A percentile compares a stretch with the other conserved stretches of the same genome.
Evolutionary conservation across 2,888 invertebrate genomes (phyloP).

Genomic region (Drosophila anomelani): DNA sequence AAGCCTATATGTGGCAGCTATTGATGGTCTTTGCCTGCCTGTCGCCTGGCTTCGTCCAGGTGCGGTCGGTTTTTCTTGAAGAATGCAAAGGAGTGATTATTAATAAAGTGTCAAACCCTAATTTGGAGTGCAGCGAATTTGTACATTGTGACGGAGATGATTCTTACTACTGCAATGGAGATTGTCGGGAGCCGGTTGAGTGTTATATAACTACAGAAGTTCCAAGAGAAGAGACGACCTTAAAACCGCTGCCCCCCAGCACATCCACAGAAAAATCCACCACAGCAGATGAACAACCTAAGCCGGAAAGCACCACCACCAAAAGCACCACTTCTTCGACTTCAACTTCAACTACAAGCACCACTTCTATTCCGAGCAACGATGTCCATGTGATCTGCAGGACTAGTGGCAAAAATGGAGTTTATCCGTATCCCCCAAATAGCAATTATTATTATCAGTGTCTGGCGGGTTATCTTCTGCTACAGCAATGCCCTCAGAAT

Average conservation of each 20-base stretch:
- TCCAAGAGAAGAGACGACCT: conserved; percentile 1
- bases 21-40: conserved; percentile 50
- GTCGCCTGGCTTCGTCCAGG: conserved; percentile 23
- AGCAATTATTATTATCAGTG: conserved; percentile 71
- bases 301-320: conserved; percentile 4
- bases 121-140: conserved; percentile 69
- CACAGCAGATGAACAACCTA: neutral
- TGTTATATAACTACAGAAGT: conserved; percentile 38
- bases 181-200: conserved; percentile 55
- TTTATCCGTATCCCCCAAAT: conserved; percentile 71
- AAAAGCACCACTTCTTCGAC: conserved; percentile 4
- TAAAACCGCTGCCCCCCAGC: neutral
- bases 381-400: conserved; percentile 47
- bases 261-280: neutral
- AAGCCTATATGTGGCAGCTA: conserved; percentile 56
- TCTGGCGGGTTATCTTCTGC: conserved; percentile 61
- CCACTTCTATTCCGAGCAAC: conserved; percentile 3
- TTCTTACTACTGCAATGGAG: conserved; percentile 74
- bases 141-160: conserved; percentile 76
- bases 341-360: neutral
- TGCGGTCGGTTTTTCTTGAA: conserved; percentile 56
- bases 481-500: conserved; percentile 80
- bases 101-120: conserved; percentile 58
- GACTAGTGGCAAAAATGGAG: conserved; percentile 44
- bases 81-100: conserved; percentile 72